phyloP scores from a whole-genome alignment of 1,140 invertebrate species.

The Vanessa atalanta region DNA sequence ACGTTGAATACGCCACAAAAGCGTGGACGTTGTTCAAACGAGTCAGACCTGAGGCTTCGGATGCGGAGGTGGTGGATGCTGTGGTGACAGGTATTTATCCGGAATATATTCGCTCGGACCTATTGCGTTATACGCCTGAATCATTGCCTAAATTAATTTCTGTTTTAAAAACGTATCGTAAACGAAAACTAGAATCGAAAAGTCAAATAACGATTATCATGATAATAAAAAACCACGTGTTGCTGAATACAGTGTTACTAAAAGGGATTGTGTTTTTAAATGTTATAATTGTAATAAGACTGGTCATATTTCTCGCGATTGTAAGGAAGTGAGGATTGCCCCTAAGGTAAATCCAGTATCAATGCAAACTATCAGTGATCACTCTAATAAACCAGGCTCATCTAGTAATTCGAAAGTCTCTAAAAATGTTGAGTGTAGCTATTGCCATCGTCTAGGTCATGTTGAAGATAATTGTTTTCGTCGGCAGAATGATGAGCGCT shows the following conservation, averaged over 20 bases:
- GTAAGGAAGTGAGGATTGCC: slow-evolving; percentile 13
- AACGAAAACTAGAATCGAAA: not conserved
- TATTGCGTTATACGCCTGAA: slow-evolving; percentile 41
- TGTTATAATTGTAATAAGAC: slow-evolving; percentile 41
- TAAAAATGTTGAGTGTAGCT: slow-evolving; percentile 39
- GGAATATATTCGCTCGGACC: slow-evolving; percentile 40
- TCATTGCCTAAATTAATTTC: slow-evolving; percentile 39
- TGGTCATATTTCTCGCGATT: slow-evolving; percentile 28
- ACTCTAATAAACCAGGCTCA: not conserved
- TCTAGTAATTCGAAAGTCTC: not conserved
- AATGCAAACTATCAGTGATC: not conserved
- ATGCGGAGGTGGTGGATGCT: slow-evolving; percentile 37
- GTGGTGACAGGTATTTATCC: slow-evolving; percentile 47
- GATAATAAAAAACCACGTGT: no score
- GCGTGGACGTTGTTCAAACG: slow-evolving; percentile 40
- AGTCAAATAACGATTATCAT: no score
- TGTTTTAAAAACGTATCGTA: slow-evolving; percentile 44
- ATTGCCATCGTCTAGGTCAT: slow-evolving; percentile 37
- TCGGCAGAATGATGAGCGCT: slow-evolving; percentile 34
- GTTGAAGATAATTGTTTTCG: slow-evolving; percentile 40
- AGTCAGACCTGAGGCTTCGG: slow-evolving; percentile 38
- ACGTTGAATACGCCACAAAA: slow-evolving; percentile 43
- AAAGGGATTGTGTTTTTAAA: not conserved
- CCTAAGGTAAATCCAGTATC: not conserved
- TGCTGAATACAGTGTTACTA: no score